Evolutionary conservation across 2,888 invertebrate genomes (phyloP), one percentile per base, ranked within the genome.

Genomic region (Oegoconia quadripuncta): DNA sequence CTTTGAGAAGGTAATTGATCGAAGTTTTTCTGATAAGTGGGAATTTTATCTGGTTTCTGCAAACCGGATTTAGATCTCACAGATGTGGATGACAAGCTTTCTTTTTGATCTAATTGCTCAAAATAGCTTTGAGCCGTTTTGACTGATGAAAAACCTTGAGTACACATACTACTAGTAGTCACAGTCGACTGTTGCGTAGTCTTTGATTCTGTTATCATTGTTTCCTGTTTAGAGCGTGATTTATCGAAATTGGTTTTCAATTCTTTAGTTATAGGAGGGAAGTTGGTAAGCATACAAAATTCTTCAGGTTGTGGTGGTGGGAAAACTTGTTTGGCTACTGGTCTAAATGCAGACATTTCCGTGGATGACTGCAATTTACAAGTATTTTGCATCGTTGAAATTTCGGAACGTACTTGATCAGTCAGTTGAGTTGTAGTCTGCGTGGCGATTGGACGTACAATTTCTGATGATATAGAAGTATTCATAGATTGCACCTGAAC

Each of bases 21-120:
- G 65, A 91, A 84, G 64, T 91, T 89, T 66, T 89, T 88, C 74
- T 92, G 92, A 64, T 92, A 92, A 39, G 89, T 78, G 6, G 92
- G 92, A 60, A 92, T 88, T 59, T 77, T 81, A 52, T 91, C 90
- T 12, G 91, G 89, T 72, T 89, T 90, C 41, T 91, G 91, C 48
- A 92, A 77, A 40, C 90, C 90, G 38, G 90, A 88, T 54, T 84
- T 78, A 15, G 76, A 74, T 50, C 79, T 62, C 12, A 73, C 71
- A 25, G 78, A 69, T 28, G 67, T 59, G 20, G 82, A 75, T 16
- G 77, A 64, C 20, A 74, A 55, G 23, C 57, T 58, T 59, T 87
- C 84, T 50, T 68, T 74, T 65, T 79, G 74, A 47, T 86, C 77
- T 48, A 78, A 56, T 48, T 81, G 75, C 57, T 83, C 83, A 51